Base-by-base conservation (phyloP, 2,113 vertebrate species). In the Poeciliopsis turrubarensis region DNA sequence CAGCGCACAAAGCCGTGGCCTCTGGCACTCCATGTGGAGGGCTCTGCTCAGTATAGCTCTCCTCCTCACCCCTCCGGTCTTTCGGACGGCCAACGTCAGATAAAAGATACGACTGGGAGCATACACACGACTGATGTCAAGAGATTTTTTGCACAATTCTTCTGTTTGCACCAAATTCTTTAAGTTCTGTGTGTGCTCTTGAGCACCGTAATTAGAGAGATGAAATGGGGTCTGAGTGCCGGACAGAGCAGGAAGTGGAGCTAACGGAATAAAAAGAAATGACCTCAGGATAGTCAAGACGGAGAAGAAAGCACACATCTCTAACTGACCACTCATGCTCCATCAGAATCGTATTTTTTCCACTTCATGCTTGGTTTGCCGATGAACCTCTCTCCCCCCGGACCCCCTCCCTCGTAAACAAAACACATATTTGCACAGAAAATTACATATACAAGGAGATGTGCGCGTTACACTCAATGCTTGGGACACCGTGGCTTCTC, bases 341-440 rank as follows among this genome's bases (percentile, higher is more conserved):
- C 86, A 92, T 94, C 93, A 95, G 86, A 91, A 86, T 93, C 92
- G 91, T 92, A 92, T 94, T 94, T 92, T 92, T 94, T 94, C 92
- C 93, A 94, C 93, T 93, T 94, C 93, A 94, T 91, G 94, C 92
- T 91, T 93, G 92, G 91, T 92, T 95, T 94, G 85, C 89, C 91
- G 82, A 89, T 92, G 79, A 91, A 92, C 84, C 87, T 81, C 80
- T 86, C 84, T 89, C 69, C 79, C 86, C 76, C 39, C 39, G 2
- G 13, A 14, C 14, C 90, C 47, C 47, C 17, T 22, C 14, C 44
- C 17, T 47, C 88, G 88, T 92, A 94, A 94, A 94, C 92, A 94
- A 93, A 93, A 92, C 90, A 93, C 92, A 94, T 86, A 92, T 94
- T 95, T 94, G 92, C 91, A 90, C 91, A 88, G 89, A 91, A 87